Conservation (phyloP, 2,797 vertebrate genomes). For the Arctocebus calabarensis region DNA sequence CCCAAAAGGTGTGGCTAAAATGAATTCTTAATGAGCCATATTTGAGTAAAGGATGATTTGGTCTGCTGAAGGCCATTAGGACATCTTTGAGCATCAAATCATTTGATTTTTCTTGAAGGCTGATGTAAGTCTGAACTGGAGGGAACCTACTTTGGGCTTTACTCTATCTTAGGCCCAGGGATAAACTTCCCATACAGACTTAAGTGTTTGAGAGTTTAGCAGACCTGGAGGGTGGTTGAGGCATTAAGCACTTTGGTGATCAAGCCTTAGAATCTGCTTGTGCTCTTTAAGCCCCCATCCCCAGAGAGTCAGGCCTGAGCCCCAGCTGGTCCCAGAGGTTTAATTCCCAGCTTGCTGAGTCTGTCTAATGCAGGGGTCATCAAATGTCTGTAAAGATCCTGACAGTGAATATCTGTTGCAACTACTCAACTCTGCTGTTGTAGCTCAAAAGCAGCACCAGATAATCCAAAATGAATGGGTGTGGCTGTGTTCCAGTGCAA, state of each 20-base stretch:
- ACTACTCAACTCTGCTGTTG: not conserved
- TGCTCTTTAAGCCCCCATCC: not conserved
- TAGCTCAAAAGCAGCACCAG: not conserved
- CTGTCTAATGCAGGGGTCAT: not conserved
- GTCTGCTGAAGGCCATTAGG: not conserved
- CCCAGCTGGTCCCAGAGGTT: not conserved
- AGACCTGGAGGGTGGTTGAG: not conserved
- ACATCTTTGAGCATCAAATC: not conserved
- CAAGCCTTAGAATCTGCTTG: not conserved
- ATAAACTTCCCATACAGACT: not conserved
- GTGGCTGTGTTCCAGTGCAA: not conserved
- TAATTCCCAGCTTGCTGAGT: not conserved
- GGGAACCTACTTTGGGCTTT: not conserved
- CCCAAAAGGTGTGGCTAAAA: not conserved
- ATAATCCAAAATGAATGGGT: not conserved
- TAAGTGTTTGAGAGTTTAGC: not conserved
- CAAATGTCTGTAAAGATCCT: not conserved
- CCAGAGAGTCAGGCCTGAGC: not conserved
- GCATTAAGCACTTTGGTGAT: not conserved
- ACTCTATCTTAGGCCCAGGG: not conserved
- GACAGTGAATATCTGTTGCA: not conserved
- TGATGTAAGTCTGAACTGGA: not conserved
- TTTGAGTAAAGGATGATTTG: not conserved
- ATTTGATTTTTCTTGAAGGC: not conserved
- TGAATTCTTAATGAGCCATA: not conserved